Conservation (phyloP, 2,888 invertebrate species). For the Lithosia quadra region DNA sequence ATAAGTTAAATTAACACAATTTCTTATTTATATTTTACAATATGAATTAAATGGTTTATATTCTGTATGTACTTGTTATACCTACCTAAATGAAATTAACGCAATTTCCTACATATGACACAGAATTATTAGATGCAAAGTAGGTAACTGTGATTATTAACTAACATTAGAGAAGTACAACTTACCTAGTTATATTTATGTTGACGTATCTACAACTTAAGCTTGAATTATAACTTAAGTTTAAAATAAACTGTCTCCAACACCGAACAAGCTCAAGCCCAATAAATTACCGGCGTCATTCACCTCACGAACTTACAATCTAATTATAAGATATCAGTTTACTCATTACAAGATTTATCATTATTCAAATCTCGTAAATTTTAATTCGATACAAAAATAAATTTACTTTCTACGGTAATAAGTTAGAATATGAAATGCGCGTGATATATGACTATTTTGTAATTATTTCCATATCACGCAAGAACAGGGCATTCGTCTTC, state of each 20-base stretch:
- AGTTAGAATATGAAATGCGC: constrained; percentile 22
- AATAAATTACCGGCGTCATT: constrained; percentile 42
- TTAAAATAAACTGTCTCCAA: constrained; percentile 40
- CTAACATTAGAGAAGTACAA: constrained; percentile 5
- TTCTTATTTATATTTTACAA: too few relatives aligned
- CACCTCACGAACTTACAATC: constrained; percentile 41
- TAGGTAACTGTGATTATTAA: constrained; percentile 1
- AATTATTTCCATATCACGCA: constrained; percentile 48
- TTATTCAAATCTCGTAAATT: constrained; percentile 36
- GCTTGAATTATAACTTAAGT: constrained; percentile 46
- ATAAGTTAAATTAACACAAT: not conserved
- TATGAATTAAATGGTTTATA: too few relatives aligned
- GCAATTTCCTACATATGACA: not conserved
- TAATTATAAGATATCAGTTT: constrained; percentile 54
- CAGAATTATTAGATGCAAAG: not conserved
- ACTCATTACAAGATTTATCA: constrained; percentile 52
- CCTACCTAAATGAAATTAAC: too few relatives aligned
- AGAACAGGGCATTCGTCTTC: constrained; percentile 60
- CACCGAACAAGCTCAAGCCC: constrained; percentile 24
- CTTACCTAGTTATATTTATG: constrained; percentile 17
- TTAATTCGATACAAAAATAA: constrained; percentile 39
- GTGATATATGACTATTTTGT: constrained; percentile 44
- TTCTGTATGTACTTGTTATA: too few relatives aligned
- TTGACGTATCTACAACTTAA: constrained; percentile 33
- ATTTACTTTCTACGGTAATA: constrained; percentile 39